Conservation (phyloP, 2,797 vertebrate species). For the Danio aesculapii region DNA sequence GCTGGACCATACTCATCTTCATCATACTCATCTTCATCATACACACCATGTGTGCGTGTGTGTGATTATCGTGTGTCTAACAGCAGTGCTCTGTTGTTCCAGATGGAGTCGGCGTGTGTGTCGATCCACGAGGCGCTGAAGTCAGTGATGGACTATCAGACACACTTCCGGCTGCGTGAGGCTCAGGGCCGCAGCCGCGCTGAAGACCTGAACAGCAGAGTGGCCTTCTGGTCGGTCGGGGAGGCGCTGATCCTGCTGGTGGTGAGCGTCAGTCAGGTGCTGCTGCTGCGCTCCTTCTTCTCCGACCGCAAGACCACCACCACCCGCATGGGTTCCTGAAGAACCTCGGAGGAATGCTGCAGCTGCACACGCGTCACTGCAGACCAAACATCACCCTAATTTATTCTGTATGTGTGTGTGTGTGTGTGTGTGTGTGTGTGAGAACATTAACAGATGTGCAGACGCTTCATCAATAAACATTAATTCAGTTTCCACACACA, state of each 20-base stretch:
- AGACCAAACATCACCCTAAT: too few species aligned
- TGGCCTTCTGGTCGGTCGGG: slow-evolving; percentile 97
- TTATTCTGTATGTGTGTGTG: too few species aligned
- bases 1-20: too few species aligned
- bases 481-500: too few species aligned
- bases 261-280: slow-evolving; percentile 97
- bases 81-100: slow-evolving; percentile 15
- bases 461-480: too few species aligned
- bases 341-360: neutral
- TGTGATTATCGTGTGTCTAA: neutral
- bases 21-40: too few species aligned
- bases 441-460: too few species aligned
- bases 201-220: slow-evolving; percentile 95
- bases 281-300: slow-evolving; percentile 97
- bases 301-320: slow-evolving; percentile 98
- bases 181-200: slow-evolving; percentile 97
- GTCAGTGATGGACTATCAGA: slow-evolving; percentile 97
- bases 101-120: slow-evolving; percentile 99
- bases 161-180: slow-evolving; percentile 95
- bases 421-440: too few species aligned
- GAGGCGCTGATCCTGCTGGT: slow-evolving; percentile 96
- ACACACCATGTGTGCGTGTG: neutral
- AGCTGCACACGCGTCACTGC: too few species aligned
- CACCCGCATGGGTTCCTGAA: slow-evolving; percentile 95
- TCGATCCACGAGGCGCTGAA: slow-evolving; percentile 98